These are phyloP conservation scores for Oreochromis aureus DNA, from an alignment of 2,113 vertebrate genomes.

Conservation along the genomic window DNA sequence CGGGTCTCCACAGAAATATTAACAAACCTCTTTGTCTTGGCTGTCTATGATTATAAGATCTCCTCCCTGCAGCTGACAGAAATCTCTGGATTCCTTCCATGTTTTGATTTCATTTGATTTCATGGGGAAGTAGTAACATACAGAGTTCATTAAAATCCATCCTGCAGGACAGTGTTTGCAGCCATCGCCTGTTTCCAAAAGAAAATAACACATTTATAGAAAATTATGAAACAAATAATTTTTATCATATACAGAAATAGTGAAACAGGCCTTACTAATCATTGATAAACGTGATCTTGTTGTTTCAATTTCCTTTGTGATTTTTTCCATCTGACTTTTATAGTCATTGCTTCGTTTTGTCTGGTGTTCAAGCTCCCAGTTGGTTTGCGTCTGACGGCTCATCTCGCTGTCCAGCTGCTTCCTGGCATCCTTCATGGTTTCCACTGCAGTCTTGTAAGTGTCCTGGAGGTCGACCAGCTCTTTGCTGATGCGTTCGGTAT, in stretches of 20 bases:
- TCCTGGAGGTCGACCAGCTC: background rate
- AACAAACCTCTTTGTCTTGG: background rate
- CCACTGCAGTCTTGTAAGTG: background rate
- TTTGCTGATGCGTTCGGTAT: background rate
- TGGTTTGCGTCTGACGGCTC: background rate
- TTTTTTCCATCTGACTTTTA: background rate
- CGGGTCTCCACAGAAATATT: background rate
- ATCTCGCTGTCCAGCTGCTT: background rate
- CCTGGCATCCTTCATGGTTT: background rate
- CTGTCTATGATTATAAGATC: no score
- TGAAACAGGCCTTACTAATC: conserved; percentile 17
- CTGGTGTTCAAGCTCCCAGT: conserved; percentile 18
- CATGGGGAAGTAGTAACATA: no score
- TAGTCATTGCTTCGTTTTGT: background rate
- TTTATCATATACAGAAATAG: background rate
- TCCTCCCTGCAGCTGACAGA: no score
- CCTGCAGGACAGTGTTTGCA: no score
- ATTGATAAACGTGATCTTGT: background rate
- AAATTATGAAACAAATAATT: background rate
- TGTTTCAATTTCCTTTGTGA: background rate
- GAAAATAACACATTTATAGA: background rate
- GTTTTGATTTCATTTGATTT: no score
- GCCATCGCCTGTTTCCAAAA: no score
- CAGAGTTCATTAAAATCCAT: no score
- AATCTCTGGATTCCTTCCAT: no score